Conservation (phyloP, 2,888 invertebrate genomes). For the Thymelicus sylvestris region DNA sequence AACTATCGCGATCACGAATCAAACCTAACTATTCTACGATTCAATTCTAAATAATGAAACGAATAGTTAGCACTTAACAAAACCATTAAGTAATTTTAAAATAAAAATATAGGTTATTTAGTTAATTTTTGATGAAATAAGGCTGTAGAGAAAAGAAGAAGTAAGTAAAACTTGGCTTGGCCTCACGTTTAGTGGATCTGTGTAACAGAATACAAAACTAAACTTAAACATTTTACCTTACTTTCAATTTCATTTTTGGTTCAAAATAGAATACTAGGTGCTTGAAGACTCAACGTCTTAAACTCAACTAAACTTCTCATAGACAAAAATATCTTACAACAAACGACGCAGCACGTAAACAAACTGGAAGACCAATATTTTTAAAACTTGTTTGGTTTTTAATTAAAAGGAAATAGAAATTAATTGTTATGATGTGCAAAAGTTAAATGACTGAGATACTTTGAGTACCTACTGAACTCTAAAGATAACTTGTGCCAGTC, state of each 20-base stretch:
- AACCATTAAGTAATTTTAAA: slow-evolving; percentile 9
- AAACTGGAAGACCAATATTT: no score
- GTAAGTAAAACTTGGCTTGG: background rate
- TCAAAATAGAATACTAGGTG: no score
- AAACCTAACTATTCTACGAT: background rate
- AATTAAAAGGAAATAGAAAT: no score
- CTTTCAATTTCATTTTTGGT: no score
- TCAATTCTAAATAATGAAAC: background rate
- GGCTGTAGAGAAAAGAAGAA: slow-evolving; percentile 19
- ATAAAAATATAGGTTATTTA: slow-evolving; percentile 18
- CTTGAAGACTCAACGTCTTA: no score
- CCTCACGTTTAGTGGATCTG: background rate
- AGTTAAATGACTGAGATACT: no score
- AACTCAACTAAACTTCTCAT: no score
- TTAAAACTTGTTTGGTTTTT: no score
- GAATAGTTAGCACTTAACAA: background rate
- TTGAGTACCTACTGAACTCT: background rate
- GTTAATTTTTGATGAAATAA: slow-evolving; percentile 18
- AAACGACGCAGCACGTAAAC: background rate
- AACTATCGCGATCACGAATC: background rate
- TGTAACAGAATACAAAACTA: background rate
- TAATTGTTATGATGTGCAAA: no score
- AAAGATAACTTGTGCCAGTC: slow-evolving; percentile 14
- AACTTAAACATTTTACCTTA: background rate
- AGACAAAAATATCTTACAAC: background rate